These are phyloP conservation scores for Nematostella vectensis DNA, from an alignment of 92 coral and sea anemone species.

Conservation along the genomic window DNA sequence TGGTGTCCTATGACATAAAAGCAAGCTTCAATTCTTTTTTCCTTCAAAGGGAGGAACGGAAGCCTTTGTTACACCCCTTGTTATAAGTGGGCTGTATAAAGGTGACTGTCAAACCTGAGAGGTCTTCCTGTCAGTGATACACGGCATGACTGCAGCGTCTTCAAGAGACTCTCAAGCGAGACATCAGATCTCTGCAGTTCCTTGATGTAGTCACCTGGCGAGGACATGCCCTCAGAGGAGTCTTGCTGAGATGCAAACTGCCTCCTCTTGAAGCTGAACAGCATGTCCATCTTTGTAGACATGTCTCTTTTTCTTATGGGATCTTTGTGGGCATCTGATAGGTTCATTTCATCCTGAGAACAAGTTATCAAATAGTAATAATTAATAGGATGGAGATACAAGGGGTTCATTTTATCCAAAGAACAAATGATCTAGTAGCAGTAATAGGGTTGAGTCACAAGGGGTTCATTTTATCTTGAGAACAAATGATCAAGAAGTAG, in stretches of 20 bases:
- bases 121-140: slow-evolving; percentile 97
- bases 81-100: too few species aligned
- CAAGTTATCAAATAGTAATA: background rate
- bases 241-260: slow-evolving; percentile 81
- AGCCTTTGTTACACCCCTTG: too few species aligned
- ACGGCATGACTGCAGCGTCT: slow-evolving; percentile 78
- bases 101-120: slow-evolving; percentile 59
- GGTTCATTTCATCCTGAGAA: slow-evolving; percentile 90
- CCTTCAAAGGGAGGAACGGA: too few species aligned
- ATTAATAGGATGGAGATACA: background rate
- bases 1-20: too few species aligned
- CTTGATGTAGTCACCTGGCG: slow-evolving; percentile 77
- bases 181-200: slow-evolving; percentile 68
- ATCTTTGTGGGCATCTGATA: slow-evolving; percentile 64
- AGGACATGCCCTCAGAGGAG: slow-evolving; percentile 69
- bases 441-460: too few species aligned
- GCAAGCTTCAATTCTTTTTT: too few species aligned
- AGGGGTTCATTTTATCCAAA: too few species aligned
- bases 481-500: too few species aligned
- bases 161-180: slow-evolving; percentile 63
- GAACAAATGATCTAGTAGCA: too few species aligned
- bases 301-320: slow-evolving; percentile 86
- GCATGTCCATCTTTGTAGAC: slow-evolving; percentile 86
- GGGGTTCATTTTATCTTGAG: too few species aligned
- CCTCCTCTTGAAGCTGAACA: slow-evolving; percentile 79